Conservation (phyloP, 2,888 invertebrate genomes). For the Lasioglossum oenotherae region DNA sequence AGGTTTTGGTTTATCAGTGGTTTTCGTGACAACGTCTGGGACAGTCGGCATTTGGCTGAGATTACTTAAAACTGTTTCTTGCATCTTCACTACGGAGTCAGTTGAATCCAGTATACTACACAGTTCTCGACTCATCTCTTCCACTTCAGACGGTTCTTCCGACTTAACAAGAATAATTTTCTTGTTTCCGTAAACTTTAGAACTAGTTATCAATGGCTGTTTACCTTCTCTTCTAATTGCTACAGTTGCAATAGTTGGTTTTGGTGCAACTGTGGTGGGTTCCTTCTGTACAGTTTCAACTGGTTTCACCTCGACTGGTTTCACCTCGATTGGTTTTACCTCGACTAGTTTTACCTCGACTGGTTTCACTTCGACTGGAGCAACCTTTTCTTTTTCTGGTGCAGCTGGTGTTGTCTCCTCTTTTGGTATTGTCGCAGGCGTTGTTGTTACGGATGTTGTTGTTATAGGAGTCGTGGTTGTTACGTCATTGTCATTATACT, state of each 20-base stretch:
- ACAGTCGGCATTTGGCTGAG: constrained; percentile 77
- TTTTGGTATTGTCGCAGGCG: constrained; percentile 15
- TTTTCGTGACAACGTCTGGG: constrained; percentile 57
- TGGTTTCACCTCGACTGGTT: neutral
- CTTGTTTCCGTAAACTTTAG: constrained; percentile 80
- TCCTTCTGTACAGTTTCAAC: constrained; percentile 51
- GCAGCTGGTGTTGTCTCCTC: constrained; percentile 23
- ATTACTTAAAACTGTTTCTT: constrained; percentile 80
- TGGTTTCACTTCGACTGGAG: constrained; percentile 24
- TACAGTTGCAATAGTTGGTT: constrained; percentile 11
- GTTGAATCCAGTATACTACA: constrained; percentile 81
- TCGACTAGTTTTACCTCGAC: constrained; percentile 39
- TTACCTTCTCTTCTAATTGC: constrained; percentile 41
- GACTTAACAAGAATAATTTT: constrained; percentile 78
- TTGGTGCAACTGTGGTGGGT: neutral
- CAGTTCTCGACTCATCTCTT: constrained; percentile 82
- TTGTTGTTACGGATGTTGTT: neutral
- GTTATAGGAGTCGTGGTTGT: constrained; percentile 12
- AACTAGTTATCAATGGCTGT: constrained; percentile 67
- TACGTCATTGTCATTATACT: constrained; percentile 77
- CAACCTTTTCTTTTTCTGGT: constrained; percentile 35
- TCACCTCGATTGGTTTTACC: neutral
- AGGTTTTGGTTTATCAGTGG: constrained; percentile 39
- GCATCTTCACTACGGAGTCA: constrained; percentile 81
- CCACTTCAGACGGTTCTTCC: constrained; percentile 76